phyloP scores from a whole-genome alignment of 2,113 vertebrate genomes.

The Clarias macrocephalus region DNA sequence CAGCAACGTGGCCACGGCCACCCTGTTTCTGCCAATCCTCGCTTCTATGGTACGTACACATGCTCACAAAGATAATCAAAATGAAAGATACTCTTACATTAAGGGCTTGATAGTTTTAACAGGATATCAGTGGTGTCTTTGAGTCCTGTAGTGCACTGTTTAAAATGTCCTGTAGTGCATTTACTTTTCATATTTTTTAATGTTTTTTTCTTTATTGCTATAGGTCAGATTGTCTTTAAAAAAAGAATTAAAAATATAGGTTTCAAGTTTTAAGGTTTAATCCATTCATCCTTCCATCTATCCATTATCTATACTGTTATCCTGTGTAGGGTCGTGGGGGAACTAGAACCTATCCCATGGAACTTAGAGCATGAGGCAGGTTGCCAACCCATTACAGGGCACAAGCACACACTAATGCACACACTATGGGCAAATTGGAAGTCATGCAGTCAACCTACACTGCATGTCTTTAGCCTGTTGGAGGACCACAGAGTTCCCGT shows the following conservation, averaged over 20 bases:
- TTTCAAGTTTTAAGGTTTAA: not conserved
- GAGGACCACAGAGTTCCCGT: too few relatives aligned
- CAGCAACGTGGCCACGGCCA: slow-evolving; percentile 92
- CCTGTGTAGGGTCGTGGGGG: too few relatives aligned
- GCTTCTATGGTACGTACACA: slow-evolving; percentile 89
- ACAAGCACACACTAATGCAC: too few relatives aligned
- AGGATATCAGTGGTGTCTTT: not conserved
- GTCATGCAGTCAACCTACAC: too few relatives aligned
- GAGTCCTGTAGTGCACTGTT: not conserved
- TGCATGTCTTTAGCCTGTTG: too few relatives aligned
- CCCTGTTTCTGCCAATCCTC: slow-evolving; percentile 92
- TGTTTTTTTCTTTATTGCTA: not conserved
- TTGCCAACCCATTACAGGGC: too few relatives aligned
- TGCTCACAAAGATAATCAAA: not conserved
- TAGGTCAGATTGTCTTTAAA: not conserved
- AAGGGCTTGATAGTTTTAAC: not conserved
- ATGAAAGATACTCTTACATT: not conserved
- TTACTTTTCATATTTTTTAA: not conserved
- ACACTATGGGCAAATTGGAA: too few relatives aligned
- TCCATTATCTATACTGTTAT: too few relatives aligned
- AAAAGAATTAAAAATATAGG: not conserved
- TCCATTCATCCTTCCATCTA: too few relatives aligned
- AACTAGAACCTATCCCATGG: too few relatives aligned
- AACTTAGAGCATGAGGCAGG: too few relatives aligned
- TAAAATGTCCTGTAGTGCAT: not conserved